Conservation (phyloP, 2,888 invertebrate species). For the Acronicta leporina region DNA sequence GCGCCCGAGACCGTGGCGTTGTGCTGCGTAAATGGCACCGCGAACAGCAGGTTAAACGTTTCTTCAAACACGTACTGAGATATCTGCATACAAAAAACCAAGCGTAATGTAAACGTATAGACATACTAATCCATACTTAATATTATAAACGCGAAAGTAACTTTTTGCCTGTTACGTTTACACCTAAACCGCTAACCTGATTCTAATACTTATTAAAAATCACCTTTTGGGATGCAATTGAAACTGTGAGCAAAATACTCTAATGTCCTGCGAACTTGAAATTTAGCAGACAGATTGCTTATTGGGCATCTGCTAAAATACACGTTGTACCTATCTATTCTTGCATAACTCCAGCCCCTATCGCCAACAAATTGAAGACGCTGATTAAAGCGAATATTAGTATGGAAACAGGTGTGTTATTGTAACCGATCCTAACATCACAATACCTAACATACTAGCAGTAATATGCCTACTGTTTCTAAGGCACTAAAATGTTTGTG, state of each 20-base stretch:
- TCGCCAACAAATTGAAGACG: slow-evolving; percentile 1
- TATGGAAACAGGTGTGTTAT: slow-evolving; percentile 26
- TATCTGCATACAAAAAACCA: slow-evolving; percentile 86
- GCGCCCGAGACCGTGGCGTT: slow-evolving; percentile 96
- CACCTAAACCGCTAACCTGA: no score
- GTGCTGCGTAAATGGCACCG: slow-evolving; percentile 97
- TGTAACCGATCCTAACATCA: slow-evolving; percentile 17
- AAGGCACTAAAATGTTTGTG: slow-evolving; percentile 5
- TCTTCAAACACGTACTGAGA: slow-evolving; percentile 98
- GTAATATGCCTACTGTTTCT: slow-evolving; percentile 1
- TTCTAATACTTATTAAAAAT: no score
- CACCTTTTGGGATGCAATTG: no score
- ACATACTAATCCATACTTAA: no score
- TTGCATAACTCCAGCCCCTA: slow-evolving; percentile 12
- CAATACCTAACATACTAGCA: not conserved
- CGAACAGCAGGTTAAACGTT: slow-evolving; percentile 96
- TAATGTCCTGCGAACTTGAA: no score
- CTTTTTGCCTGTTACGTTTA: no score
- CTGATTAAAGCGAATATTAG: slow-evolving; percentile 5
- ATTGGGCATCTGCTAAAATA: no score
- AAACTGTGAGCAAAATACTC: no score
- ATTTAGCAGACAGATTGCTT: no score
- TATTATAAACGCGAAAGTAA: no score
- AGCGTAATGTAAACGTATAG: not conserved
- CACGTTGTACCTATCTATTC: not conserved